phyloP scores from a whole-genome alignment of 1,140 invertebrate genomes.

The Chelonus insularis region DNA sequence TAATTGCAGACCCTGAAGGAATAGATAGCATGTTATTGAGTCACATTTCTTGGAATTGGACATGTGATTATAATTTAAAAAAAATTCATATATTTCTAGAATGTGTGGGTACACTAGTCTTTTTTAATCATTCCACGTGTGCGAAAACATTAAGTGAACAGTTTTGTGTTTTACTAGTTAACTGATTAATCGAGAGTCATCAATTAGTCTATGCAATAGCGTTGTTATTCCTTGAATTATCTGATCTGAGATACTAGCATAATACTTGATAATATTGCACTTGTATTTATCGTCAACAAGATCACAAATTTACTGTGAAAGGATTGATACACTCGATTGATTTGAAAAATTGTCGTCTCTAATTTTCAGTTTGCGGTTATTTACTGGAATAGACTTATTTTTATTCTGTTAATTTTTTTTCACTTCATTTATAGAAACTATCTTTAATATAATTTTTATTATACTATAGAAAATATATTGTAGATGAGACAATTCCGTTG shows the following conservation, averaged over 20 bases:
- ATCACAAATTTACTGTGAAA: slow-evolving; percentile 52
- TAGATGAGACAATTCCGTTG: no score
- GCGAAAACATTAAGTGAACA: no score
- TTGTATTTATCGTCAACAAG: slow-evolving; percentile 50
- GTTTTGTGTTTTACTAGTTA: background rate
- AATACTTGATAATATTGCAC: slow-evolving; percentile 38
- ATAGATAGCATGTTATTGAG: no score
- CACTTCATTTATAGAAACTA: no score
- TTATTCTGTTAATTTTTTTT: background rate
- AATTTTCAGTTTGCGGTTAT: background rate
- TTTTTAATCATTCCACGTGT: no score
- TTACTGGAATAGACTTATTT: background rate
- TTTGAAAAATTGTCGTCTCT: slow-evolving; percentile 33
- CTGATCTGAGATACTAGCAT: slow-evolving; percentile 37
- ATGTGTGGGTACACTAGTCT: no score
- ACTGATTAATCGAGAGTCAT: slow-evolving; percentile 32
- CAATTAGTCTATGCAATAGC: slow-evolving; percentile 48
- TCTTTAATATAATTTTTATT: no score
- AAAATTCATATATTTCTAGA: no score
- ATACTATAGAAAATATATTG: no score
- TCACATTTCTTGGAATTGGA: no score
- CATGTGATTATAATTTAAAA: no score
- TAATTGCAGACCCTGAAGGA: no score
- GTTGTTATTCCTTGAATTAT: slow-evolving; percentile 45
- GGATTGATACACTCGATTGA: slow-evolving; percentile 40